These are phyloP conservation scores for Paratilapia polleni DNA, from an alignment of 2,113 vertebrate genomes.

Conservation along the genomic window DNA sequence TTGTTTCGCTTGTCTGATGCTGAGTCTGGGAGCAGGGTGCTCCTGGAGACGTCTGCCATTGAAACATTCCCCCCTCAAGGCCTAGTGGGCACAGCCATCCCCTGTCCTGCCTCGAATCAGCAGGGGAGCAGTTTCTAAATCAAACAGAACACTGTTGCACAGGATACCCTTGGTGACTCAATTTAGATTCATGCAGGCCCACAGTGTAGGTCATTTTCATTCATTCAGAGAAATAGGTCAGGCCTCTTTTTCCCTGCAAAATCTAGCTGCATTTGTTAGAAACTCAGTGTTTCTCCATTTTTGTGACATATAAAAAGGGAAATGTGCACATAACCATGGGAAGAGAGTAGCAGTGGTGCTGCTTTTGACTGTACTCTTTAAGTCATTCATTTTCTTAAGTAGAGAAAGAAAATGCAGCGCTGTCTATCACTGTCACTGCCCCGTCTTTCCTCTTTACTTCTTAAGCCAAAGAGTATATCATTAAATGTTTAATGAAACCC, in stretches of 20 bases:
- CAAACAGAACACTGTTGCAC: conserved; percentile 56
- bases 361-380: background rate
- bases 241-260: conserved; percentile 30
- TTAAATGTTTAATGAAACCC: background rate
- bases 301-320: conserved; percentile 29
- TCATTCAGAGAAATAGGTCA: conserved; percentile 70
- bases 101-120: conserved; percentile 43
- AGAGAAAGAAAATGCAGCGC: conserved; percentile 21
- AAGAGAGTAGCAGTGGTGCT: background rate
- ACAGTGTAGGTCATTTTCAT: conserved; percentile 66
- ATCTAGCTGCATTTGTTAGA: conserved; percentile 18
- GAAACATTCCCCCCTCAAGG: conserved; percentile 35
- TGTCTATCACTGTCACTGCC: conserved; percentile 3
- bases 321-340: background rate
- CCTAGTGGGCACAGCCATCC: conserved; percentile 30
- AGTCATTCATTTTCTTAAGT: conserved; percentile 31
- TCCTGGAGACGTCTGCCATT: conserved; percentile 40
- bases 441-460: background rate
- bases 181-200: conserved; percentile 60
- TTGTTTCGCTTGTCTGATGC: conserved; percentile 30
- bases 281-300: conserved; percentile 42
- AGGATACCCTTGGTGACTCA: conserved; percentile 54
- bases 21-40: conserved; percentile 21
- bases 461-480: background rate
- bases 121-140: conserved; percentile 63